These are phyloP conservation scores for Pomacea maculata DNA, from an alignment of 1,140 invertebrate genomes.

Conservation along the genomic window DNA sequence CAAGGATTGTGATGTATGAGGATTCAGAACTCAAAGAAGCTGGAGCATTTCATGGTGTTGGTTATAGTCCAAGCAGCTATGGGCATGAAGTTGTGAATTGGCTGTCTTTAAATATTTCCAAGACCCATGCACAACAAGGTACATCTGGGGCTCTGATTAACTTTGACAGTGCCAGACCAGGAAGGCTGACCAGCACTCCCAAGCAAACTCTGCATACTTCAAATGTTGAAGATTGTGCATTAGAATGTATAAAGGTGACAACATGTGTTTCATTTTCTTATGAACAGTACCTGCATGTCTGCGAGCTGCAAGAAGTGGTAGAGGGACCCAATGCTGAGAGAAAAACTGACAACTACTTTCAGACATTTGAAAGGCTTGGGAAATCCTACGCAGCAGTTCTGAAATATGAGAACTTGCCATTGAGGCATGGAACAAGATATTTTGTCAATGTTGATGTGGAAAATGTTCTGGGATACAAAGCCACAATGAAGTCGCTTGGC, in stretches of 20 bases:
- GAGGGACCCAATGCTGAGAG: conserved; percentile 33
- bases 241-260: conserved; percentile 24
- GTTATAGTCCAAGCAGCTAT: conserved; percentile 29
- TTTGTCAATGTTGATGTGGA: conserved; percentile 35
- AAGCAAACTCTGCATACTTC: conserved; percentile 6
- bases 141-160: conserved; percentile 20
- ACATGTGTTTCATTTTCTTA: conserved; percentile 42
- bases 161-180: conserved; percentile 33
- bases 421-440: conserved; percentile 34
- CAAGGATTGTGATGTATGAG: conserved; percentile 35
- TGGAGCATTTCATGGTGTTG: conserved; percentile 27
- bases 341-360: conserved; percentile 29
- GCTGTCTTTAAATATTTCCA: conserved; percentile 25
- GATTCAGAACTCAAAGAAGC: conserved; percentile 30
- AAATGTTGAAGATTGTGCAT: conserved; percentile 29
- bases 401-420: conserved; percentile 25
- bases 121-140: conserved; percentile 18
- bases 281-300: conserved; percentile 33
- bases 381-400: conserved; percentile 24
- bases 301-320: conserved; percentile 30
- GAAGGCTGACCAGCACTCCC: conserved; percentile 31
- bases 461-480: conserved; percentile 37
- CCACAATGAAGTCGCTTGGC: conserved; percentile 29
- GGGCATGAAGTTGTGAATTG: conserved; percentile 35
- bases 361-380: conserved; percentile 40